Base-by-base conservation (phyloP, 2,113 vertebrate species). In the Pithys albifrons region DNA sequence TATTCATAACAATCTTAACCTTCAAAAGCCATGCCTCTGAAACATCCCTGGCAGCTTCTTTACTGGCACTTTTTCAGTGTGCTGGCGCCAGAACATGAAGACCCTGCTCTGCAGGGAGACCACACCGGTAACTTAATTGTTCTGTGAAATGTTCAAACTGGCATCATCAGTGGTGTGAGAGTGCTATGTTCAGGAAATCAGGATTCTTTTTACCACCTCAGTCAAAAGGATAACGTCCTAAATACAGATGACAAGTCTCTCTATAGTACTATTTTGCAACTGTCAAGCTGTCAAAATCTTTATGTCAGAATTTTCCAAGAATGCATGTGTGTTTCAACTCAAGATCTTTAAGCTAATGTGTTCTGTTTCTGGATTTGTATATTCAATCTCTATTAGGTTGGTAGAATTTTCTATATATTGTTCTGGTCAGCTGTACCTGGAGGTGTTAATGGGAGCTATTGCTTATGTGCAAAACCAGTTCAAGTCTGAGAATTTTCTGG, bases 331-430 rank as follows among this genome's bases (percentile, higher is more conserved):
- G 31, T 14, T 59, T 85, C n/a, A 64, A 7, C 10, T 65, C 29
- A 45, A 65, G 18, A 77, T 39, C 89, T 84, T 83, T 45, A 41
- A 69, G 20, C 14, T 57, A 35, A 12, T 0, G 0, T 35, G 7
- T 59, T 31, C 33, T 73, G 4, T 28, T 78, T 82, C 35, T 67
- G 29, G 16, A 51, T 88, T 85, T 71, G 14, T 45, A 33, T 11
- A 59, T 19, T 5, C 27, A 73, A 58, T 25, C 4, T 2, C 4
- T 9, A 10, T 41, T 45, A 31, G 24, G 0, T 0, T n/a, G 33
- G 22, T 5, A 49, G 41, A 80, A 52, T 91, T 76, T 73, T 49
- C 45, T 62, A 4, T 61, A 27, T 24, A 6, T 54, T 57, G 8
- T 5, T 57, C 57, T n/a, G 49, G 66, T 18, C 20, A 15, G 12